These are phyloP conservation scores for Pangasius mekongensis DNA, from an alignment of 2,797 vertebrate species.

Conservation along the genomic window DNA sequence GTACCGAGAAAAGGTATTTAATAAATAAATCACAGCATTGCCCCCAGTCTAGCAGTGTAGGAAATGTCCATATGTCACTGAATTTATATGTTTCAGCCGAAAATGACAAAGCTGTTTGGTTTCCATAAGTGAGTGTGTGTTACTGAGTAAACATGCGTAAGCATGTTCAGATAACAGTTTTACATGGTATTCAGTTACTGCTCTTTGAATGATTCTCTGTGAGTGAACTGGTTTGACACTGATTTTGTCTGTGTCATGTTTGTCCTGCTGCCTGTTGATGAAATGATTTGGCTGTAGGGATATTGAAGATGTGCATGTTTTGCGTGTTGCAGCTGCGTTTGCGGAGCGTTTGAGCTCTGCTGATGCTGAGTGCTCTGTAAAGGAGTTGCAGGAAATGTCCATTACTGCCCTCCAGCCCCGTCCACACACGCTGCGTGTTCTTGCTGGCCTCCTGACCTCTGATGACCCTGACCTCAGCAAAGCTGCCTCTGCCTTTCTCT, in stretches of 20 bases:
- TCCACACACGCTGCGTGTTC: conserved; percentile 79
- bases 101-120: not conserved
- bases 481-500: conserved; percentile 80
- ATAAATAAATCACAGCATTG: not conserved
- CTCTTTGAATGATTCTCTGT: not conserved
- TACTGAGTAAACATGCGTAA: not conserved
- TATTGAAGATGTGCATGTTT: not conserved
- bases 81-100: not conserved
- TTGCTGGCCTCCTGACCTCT: conserved; percentile 85
- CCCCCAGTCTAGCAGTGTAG: not conserved
- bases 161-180: not conserved
- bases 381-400: conserved; percentile 77
- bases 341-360: conserved; percentile 79
- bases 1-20: not conserved
- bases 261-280: not conserved
- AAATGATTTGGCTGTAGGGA: not conserved
- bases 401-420: conserved; percentile 78
- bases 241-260: not conserved
- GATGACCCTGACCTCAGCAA: conserved; percentile 79
- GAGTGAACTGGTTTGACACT: no score
- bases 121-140: not conserved
- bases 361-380: conserved; percentile 73
- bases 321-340: conserved; percentile 74
- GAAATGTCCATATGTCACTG: not conserved
- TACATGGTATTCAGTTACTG: not conserved